phyloP scores from a whole-genome alignment of 2,113 vertebrate genomes.

The Brachyhypopomus gauderio region DNA sequence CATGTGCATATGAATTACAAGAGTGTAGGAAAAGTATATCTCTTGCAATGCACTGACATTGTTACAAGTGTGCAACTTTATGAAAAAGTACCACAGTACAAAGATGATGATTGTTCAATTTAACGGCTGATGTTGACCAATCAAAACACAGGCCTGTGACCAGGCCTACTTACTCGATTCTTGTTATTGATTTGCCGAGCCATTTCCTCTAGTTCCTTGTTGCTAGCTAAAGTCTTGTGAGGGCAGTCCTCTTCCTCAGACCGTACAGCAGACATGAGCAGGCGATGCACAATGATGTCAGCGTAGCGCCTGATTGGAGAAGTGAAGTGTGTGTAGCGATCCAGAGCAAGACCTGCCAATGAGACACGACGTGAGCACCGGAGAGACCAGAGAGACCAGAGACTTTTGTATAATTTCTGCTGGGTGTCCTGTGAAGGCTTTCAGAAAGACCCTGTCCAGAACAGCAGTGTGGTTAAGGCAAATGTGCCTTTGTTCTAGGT shows the following conservation, averaged over 20 bases:
- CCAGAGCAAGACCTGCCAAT: conserved; percentile 86
- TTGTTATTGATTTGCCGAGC: conserved; percentile 88
- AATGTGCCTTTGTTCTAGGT: no score
- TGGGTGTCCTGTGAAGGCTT: no score
- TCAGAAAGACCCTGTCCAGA: no score
- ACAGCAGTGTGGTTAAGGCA: no score
- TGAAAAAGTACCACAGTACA: background rate
- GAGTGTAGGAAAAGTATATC: no score
- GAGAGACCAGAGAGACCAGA: background rate
- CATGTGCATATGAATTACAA: no score
- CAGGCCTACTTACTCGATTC: conserved; percentile 79
- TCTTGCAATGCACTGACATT: background rate
- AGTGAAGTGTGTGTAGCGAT: conserved; percentile 95
- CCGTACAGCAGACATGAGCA: conserved; percentile 78
- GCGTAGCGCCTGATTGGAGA: conserved; percentile 96
- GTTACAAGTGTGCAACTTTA: background rate
- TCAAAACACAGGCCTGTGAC: background rate
- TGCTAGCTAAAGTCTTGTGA: conserved; percentile 61
- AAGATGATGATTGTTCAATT: background rate
- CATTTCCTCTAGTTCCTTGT: conserved; percentile 85
- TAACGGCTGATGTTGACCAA: background rate
- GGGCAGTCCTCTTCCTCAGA: conserved; percentile 59
- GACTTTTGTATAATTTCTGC: background rate
- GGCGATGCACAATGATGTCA: conserved; percentile 89
- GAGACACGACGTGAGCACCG: background rate